Percentiles rank a stretch among this genome's conserved stretches.
Conservation (phyloP, 1,140 invertebrate genomes). For the Chrysomallon squamiferum region DNA sequence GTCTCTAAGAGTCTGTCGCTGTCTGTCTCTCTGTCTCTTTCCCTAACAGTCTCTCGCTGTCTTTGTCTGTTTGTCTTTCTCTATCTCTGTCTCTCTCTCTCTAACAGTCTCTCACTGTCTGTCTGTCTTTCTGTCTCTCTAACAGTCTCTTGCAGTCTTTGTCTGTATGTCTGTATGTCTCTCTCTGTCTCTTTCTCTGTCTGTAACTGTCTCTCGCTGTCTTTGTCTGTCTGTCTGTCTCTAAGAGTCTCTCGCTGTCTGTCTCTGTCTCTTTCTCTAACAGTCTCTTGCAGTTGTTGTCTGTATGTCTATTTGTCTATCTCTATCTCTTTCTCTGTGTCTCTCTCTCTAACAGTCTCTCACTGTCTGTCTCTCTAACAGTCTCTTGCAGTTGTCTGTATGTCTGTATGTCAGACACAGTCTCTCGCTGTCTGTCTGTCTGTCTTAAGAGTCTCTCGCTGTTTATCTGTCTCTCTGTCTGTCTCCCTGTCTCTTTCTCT, state of each 20-base stretch:
- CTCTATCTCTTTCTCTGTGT: slow-evolving; percentile 4
- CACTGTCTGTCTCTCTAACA: neutral
- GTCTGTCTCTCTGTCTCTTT: too few species aligned
- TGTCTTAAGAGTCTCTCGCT: too few species aligned
- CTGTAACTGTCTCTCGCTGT: neutral
- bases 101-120: neutral
- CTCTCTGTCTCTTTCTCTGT: slow-evolving; percentile 4
- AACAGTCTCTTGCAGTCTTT: neutral
- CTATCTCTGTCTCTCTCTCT: too few species aligned
- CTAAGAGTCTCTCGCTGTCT: neutral
- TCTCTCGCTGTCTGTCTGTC: neutral
- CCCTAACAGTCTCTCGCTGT: too few species aligned
- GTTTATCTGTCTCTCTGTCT: too few species aligned
- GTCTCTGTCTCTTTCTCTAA: neutral
- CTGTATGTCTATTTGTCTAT: slow-evolving; percentile 5
- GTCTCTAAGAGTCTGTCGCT: too few species aligned
- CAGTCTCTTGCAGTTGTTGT: neutral
- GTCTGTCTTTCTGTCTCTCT: neutral
- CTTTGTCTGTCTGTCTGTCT: neutral
- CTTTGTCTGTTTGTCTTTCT: too few species aligned
- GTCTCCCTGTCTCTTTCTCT: neutral
- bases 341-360: neutral
- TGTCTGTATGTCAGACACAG: neutral
- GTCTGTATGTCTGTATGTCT: neutral
- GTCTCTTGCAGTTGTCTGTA: neutral